Evolutionary conservation across 2,113 vertebrate species (phyloP).

Genomic region (Connochaetes taurinus): DNA sequence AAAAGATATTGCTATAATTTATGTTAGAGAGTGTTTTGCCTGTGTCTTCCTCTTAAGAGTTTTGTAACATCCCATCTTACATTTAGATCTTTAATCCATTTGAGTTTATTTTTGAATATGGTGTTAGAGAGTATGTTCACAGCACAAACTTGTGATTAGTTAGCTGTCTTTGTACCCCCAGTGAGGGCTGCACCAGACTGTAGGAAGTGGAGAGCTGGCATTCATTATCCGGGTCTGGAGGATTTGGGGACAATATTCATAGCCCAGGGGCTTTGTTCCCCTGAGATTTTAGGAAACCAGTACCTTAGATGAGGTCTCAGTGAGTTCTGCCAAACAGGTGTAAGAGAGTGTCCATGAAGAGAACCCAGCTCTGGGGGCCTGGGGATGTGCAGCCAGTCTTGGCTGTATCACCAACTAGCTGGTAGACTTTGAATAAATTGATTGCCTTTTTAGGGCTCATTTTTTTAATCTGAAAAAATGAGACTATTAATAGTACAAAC

Average conservation of each 20-base stretch:
- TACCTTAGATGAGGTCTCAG: background rate
- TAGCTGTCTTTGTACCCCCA: background rate
- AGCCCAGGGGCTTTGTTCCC: background rate
- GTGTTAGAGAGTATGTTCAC: background rate
- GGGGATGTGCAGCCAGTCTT: background rate
- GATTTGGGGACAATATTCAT: background rate
- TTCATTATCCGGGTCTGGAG: background rate
- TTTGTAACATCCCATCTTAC: background rate
- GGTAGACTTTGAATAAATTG: background rate
- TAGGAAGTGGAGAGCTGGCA: background rate
- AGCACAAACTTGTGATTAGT: background rate
- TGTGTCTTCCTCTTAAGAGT: background rate
- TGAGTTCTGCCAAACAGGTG: background rate
- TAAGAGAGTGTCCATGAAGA: background rate
- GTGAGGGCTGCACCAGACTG: background rate
- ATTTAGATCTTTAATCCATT: background rate
- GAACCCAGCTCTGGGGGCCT: background rate
- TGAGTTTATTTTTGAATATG: background rate
- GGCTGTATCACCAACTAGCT: background rate
- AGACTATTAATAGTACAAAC: background rate
- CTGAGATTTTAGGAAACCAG: constrained; percentile 6
- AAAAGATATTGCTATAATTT: background rate
- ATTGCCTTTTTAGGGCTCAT: background rate
- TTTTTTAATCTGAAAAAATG: constrained; percentile 8
- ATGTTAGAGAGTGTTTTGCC: background rate